Conservation (phyloP, 1,140 invertebrate species). For the Metaphire vulgaris region DNA sequence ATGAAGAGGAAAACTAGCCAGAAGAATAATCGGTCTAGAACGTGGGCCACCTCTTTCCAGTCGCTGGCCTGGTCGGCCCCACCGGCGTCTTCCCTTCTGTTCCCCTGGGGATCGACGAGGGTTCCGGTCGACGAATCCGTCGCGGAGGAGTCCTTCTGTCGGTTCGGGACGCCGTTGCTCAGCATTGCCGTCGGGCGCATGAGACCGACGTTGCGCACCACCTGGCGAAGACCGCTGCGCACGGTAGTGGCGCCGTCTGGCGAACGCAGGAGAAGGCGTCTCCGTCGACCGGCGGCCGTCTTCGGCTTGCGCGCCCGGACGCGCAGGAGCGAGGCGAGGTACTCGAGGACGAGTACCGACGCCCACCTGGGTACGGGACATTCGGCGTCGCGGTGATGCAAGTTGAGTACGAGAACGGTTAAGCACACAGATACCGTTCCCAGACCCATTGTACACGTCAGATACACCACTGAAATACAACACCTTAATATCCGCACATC, state of each 20-base stretch:
- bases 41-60: neutral
- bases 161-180: neutral
- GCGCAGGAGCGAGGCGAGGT: constrained; percentile 20
- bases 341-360: constrained; percentile 17
- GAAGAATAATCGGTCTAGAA: neutral
- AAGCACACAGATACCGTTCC: constrained; percentile 97
- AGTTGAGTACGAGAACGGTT: constrained; percentile 97
- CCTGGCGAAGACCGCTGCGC: neutral
- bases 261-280: neutral
- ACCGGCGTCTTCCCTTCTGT: neutral
- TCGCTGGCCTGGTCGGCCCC: neutral
- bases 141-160: neutral
- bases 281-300: constrained; percentile 1
- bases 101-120: no score
- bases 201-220: neutral
- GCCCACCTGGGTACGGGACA: constrained; percentile 22
- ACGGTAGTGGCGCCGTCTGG: neutral
- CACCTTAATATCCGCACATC: no score
- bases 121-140: neutral
- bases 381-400: constrained; percentile 74
- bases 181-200: neutral
- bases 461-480: constrained; percentile 91
- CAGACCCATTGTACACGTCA: constrained; percentile 99
- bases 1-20: neutral
- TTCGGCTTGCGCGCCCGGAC: constrained; percentile 24